phyloP scores from a whole-genome alignment of 2,888 invertebrate genomes.

The Phyllotreta striolata region DNA sequence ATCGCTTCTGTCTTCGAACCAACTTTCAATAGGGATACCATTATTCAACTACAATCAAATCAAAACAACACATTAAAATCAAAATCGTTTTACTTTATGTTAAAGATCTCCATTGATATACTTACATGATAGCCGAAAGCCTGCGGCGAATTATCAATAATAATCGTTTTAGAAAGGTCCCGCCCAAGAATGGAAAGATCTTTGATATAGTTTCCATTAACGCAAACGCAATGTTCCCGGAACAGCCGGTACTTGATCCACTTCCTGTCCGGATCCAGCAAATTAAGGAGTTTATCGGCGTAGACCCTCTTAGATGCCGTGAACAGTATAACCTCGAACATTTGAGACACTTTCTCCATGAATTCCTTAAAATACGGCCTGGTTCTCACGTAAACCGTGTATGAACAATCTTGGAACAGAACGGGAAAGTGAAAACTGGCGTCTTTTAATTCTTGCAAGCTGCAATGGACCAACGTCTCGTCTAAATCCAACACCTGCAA shows the following conservation, averaged over 20 bases:
- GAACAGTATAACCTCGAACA: conserved; percentile 79
- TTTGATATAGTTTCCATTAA: conserved; percentile 96
- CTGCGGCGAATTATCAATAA: conserved; percentile 90
- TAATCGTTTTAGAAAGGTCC: conserved; percentile 87
- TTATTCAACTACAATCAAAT: conserved; percentile 80
- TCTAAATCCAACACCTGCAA: conserved; percentile 74
- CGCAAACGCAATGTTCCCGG: conserved; percentile 93
- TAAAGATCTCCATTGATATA: conserved; percentile 15
- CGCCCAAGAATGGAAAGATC: conserved; percentile 92
- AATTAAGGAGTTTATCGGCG: conserved; percentile 90
- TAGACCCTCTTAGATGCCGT: conserved; percentile 96
- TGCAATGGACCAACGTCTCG: conserved; percentile 95
- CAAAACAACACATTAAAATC: conserved; percentile 10
- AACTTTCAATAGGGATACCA: conserved; percentile 96
- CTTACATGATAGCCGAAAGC: conserved; percentile 90
- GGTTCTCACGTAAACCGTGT: conserved; percentile 85
- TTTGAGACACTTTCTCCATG: conserved; percentile 70
- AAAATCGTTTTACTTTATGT: conserved; percentile 4
- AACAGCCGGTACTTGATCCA: conserved; percentile 93
- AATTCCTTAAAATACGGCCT: conserved; percentile 93
- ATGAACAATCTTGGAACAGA: conserved; percentile 88
- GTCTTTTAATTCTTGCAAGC: conserved; percentile 88
- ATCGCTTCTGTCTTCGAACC: conserved; percentile 93
- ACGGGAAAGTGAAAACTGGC: conserved; percentile 95
- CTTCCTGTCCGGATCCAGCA: conserved; percentile 87